Evolutionary conservation across 2,113 vertebrate genomes (phyloP).

Genomic region (Cygnus atratus): DNA sequence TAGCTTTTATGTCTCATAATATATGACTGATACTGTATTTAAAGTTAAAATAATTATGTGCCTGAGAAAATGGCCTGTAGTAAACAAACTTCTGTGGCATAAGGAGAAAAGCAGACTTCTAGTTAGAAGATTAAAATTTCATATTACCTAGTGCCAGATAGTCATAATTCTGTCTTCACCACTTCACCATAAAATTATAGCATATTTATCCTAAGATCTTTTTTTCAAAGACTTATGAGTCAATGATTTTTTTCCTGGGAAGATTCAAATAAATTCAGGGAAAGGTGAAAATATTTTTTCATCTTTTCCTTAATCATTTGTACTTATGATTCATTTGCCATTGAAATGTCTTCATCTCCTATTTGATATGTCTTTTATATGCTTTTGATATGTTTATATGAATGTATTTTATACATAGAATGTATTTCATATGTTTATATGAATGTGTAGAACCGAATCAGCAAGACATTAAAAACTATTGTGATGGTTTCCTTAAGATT

Average conservation of each 20-base stretch:
- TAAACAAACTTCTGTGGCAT: slow-evolving; percentile 75
- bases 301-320: not conserved
- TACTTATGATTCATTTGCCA: not conserved
- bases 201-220: not conserved
- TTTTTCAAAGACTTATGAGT: not conserved
- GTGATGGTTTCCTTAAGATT: not conserved
- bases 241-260: not conserved
- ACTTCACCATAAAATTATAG: not conserved
- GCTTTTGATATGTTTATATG: too few species aligned
- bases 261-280: not conserved
- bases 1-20: slow-evolving; percentile 27
- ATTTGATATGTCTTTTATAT: not conserved
- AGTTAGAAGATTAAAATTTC: slow-evolving; percentile 59
- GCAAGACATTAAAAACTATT: not conserved
- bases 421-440: too few species aligned
- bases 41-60: slow-evolving; percentile 64
- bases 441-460: not conserved
- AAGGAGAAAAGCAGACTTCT: slow-evolving; percentile 56
- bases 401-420: too few species aligned
- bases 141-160: not conserved
- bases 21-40: slow-evolving; percentile 44
- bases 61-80: slow-evolving; percentile 57
- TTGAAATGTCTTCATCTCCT: not conserved
- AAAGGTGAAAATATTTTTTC: not conserved
- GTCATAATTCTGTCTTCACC: not conserved